Base-by-base conservation (phyloP, 1,140 invertebrate species). In the Eciton burchellii region DNA sequence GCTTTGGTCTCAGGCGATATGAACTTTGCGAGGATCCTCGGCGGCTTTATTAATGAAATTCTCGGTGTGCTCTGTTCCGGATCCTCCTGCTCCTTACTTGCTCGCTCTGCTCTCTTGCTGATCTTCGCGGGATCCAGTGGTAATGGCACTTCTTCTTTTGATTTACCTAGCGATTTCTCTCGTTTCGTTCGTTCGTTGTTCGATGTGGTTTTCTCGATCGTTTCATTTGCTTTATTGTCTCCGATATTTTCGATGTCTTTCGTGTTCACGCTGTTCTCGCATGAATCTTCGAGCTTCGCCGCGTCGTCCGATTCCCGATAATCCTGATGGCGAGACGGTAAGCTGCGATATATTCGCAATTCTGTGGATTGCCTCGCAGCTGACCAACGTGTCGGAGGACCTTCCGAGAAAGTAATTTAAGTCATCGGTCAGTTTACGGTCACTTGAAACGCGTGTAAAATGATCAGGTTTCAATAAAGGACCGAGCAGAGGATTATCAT, bases 341-440 rank as follows among this genome's bases (percentile, higher is more conserved):
- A 87, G 82, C 95, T 96, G 62, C 94, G 95, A 89, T 95, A 96
- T 1, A 95, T 90, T 21, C 95, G 92, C 73, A 95, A 91, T 86
- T 95, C 95, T 2, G 94, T 92, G 0, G 95, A 95, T 73, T 94
- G 94, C 82, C 95, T 92, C 11, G 94, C 84, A 24, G 93, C 91
- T 16, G 92, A 93, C 95, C 95, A 95, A 87, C 94, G 93, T 11
- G 94, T 93, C 4, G 95, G 94, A 65, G 95, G 95, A 90, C 94
- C 94, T 95, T 85, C 77, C 0, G 1, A 5, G 24, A 47, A 68
- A 70, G 56, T 74, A 56, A 68, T 68, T 77, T 16, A 57, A 4
- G 16, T 66, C 11, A 21, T 12, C 8, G 56, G 43, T 45, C 8
- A 68, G 43, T 45, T 41, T 19, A 11, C 26, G 21, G 59, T 52